Evolutionary conservation across 2,113 vertebrate species (phyloP), one percentile per base, ranked within the genome.

Genomic region (Eudyptes chrysolophus): DNA sequence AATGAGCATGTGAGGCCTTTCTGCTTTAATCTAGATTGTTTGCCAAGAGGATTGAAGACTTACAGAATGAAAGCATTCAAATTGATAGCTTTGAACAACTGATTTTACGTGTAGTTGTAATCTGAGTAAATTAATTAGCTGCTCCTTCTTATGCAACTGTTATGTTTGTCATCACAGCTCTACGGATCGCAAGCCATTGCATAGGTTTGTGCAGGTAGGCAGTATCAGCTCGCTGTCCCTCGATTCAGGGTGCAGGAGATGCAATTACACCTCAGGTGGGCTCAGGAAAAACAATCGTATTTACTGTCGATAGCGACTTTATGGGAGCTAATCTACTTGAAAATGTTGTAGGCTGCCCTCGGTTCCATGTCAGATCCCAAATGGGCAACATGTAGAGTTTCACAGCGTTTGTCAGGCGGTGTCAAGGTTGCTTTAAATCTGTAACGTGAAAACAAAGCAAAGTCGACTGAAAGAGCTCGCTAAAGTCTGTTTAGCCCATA

Each of bases 391-490:
- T 83, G 89, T 94, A 94, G 69, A 83, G 29, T 90, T 97, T 97
- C 96, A 82, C 84, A 94, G 89, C 62, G 57, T 98, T 98, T 98
- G 97, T 97, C 97, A 97, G 95, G 90, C 29, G n/a, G 69, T 95
- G 87, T 92, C 96, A 92, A 94, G 91, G 77, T 88, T 97, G 97
- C 92, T 98, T 98, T 98, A 97, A 98, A 97, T 98, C 97, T 98
- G 97, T 98, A 98, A 98, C 60, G 71, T n/a, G 62, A 97, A 99
- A 99, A 98, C 98, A 99, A 98, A 98, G 97, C 97, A 92, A 96
- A 96, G 64, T 95, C 92, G 89, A 95, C 95, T 96, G 96, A 87
- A 96, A 94, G 95, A 95, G 92, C 96, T 84, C 6, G 0, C 51
- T 95, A 70, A 96, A 98, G 98, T 98, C 97, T 94, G 97, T 98